Percentiles rank a stretch among this genome's conserved stretches.
Conservation (phyloP, 2,888 invertebrate genomes). For the Stegana nigrithorax region DNA sequence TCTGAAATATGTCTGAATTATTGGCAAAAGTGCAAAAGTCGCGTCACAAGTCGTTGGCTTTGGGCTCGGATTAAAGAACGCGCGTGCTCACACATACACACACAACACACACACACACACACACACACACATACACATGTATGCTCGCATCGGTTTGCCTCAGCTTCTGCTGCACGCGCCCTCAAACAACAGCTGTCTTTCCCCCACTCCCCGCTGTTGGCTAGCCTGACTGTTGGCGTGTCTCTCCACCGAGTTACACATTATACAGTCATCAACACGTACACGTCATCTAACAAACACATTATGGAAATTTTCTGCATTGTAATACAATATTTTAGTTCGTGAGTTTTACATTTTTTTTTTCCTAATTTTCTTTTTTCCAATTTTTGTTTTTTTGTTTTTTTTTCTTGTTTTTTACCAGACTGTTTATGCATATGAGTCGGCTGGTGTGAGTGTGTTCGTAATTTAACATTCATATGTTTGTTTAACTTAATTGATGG, state of each 20-base stretch:
- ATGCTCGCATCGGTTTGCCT: conserved; percentile 25
- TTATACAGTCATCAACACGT: neutral
- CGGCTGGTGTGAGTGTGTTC: no score
- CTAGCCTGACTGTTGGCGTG: no score
- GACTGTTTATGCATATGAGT: no score
- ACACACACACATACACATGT: neutral
- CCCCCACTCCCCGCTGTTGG: no score
- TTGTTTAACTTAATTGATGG: no score
- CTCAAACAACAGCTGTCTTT: no score
- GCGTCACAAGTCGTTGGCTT: conserved; percentile 18
- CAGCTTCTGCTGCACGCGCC: conserved; percentile 19
- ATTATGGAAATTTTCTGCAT: neutral
- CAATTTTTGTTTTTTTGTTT: no score
- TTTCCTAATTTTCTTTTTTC: neutral
- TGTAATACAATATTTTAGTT: neutral
- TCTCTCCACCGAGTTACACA: no score
- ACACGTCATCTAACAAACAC: neutral
- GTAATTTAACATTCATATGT: no score
- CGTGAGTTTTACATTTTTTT: neutral
- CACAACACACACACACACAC: no score
- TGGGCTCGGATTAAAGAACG: neutral
- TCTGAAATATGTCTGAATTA: conserved; percentile 41
- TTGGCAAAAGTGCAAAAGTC: conserved; percentile 51
- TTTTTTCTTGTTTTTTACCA: no score
- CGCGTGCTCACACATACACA: no score